Base-by-base conservation (phyloP, 2,797 vertebrate genomes). In the Dicrostonyx torquatus region DNA sequence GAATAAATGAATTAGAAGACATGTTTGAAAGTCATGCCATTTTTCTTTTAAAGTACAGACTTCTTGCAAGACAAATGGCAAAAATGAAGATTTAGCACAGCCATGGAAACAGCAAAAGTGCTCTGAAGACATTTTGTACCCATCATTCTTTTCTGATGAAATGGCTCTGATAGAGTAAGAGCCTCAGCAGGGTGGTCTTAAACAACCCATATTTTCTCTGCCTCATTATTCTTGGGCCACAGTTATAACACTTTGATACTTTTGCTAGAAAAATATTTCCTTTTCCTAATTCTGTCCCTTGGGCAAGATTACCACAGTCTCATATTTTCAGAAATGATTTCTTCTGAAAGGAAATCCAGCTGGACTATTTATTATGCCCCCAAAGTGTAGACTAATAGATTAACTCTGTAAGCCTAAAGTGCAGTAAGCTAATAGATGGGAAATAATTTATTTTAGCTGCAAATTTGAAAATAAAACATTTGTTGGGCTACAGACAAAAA, bases 361-460 rank as follows among this genome's bases (percentile, higher is more conserved):
- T 97, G 97, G 98, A 95, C 83, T 96, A 98, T 98, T 98, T 98
- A 97, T 98, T 97, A 98, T 97, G 91, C 95, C 95, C 58, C 93
- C 87, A 86, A 97, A 95, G 95, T 55, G 34, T 37, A 92, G 94
- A 96, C 85, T 98, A 97, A 98, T 94, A 98, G 97, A 98, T 98
- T 97, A 97, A 95, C 75, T 86, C 86, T 94, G 73, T 92, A 93
- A 13, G 97, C 96, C 94, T 93, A 94, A 91, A 75, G 93, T 18
- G 94, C 53, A 84, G 94, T 96, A 98, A 98, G 94, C 96, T 98
- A 98, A 98, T 97, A 93, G 91, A 98, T 98, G 96, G 78, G 96
- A 97, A 98, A 97, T 98, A 97, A 97, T 98, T 98, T 98, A 85
- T 98, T 98, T 98, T 97, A 98, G 97, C 97, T 97, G 96, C 87